Percentiles rank a stretch among this genome's conserved stretches.
Conservation (phyloP, 2,113 vertebrate genomes). For the Dromiciops gliroides region DNA sequence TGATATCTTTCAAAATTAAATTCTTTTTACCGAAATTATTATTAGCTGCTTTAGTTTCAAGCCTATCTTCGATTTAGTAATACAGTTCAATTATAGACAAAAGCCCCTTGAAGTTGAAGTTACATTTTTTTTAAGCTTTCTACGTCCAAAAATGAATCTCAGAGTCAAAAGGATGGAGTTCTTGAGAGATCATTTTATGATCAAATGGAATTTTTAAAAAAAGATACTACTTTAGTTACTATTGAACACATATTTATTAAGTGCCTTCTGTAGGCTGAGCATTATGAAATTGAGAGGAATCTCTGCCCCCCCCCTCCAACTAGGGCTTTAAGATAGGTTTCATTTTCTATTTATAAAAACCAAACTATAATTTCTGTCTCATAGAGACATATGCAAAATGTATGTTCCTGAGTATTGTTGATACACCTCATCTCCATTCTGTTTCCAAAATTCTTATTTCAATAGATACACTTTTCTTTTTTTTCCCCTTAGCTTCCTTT, state of each 20-base stretch:
- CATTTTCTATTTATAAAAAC: not conserved
- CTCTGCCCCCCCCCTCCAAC: not conserved
- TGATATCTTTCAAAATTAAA: not conserved
- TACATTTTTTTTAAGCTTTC: not conserved
- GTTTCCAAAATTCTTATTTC: not conserved
- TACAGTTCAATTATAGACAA: conserved; percentile 36
- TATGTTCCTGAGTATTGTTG: not conserved
- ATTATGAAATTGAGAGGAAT: not conserved
- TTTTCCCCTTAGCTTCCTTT: not conserved
- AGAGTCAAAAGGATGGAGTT: not conserved
- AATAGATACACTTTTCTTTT: too few relatives aligned
- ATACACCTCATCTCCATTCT: not conserved
- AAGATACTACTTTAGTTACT: not conserved
- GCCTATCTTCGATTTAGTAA: conserved; percentile 52
- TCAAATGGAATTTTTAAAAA: not conserved
- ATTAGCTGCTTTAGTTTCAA: conserved; percentile 34
- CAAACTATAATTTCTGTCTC: not conserved
- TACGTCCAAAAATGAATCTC: not conserved
- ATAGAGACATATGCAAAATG: not conserved
- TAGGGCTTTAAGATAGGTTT: not conserved
- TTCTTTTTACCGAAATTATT: conserved; percentile 35
- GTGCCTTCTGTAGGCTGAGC: not conserved
- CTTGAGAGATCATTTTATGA: not conserved
- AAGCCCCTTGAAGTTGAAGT: not conserved
- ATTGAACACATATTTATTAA: not conserved